Conservation (phyloP, 2,888 invertebrate species). For the Lasioglossum lativentre region DNA sequence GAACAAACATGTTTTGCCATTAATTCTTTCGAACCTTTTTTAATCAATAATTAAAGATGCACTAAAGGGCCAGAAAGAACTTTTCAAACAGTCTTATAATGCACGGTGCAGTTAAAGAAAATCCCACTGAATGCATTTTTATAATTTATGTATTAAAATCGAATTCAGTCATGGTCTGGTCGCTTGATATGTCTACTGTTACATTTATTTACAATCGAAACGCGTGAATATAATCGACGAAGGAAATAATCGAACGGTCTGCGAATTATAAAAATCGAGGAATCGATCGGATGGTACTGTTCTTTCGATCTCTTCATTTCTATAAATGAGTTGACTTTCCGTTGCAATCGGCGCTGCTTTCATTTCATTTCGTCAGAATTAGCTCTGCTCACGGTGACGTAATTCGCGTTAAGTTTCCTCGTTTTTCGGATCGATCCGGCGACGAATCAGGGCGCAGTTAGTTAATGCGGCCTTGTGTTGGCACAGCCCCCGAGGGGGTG, state of each 20-base stretch:
- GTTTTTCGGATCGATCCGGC: constrained; percentile 79
- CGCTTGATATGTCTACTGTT: background rate
- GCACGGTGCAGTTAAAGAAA: background rate
- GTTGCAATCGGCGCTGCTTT: constrained; percentile 12
- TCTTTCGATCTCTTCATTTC: background rate
- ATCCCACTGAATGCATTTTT: background rate
- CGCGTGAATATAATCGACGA: background rate
- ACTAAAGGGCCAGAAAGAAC: too few species aligned
- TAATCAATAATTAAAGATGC: background rate
- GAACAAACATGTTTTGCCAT: background rate
- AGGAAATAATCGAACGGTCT: background rate
- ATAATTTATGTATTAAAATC: background rate
- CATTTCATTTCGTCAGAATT: constrained; percentile 49
- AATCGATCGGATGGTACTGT: background rate
- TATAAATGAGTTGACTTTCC: constrained; percentile 25
- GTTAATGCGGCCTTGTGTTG: constrained; percentile 79
- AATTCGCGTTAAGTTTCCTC: constrained; percentile 76
- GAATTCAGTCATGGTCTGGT: background rate
- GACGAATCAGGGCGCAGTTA: constrained; percentile 82
- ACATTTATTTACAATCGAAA: background rate
- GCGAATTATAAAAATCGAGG: background rate
- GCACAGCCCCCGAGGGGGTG: constrained; percentile 80
- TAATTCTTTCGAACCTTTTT: background rate
- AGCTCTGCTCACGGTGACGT: constrained; percentile 57
- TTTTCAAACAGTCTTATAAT: background rate